Percentiles rank a stretch among this genome's conserved stretches.
phyloP scores from a whole-genome alignment of 2,888 invertebrate genomes.

The Tortricodes alternella region DNA sequence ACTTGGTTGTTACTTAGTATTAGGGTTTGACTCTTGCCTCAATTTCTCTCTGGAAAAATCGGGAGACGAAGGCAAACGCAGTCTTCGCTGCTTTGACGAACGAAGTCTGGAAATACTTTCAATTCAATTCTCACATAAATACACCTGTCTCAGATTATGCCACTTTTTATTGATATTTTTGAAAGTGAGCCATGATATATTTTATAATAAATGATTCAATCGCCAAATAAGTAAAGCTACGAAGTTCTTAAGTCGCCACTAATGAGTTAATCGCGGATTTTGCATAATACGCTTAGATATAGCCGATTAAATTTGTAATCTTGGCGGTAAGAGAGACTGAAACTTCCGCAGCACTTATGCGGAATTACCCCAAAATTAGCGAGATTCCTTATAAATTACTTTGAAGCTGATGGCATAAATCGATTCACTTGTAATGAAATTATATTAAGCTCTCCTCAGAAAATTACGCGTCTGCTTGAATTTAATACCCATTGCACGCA shows the following conservation, averaged over 20 bases:
- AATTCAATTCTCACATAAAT: too few relatives aligned
- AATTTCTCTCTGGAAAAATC: too few relatives aligned
- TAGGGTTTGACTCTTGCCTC: too few relatives aligned
- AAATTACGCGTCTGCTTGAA: constrained; percentile 37
- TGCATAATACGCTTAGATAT: constrained; percentile 5
- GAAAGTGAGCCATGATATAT: too few relatives aligned
- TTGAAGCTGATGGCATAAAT: constrained; percentile 38
- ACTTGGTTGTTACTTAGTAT: too few relatives aligned
- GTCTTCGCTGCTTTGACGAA: too few relatives aligned
- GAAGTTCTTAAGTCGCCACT: neutral
- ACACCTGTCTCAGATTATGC: too few relatives aligned
- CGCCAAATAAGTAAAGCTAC: neutral
- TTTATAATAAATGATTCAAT: neutral
- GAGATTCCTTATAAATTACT: constrained; percentile 36
- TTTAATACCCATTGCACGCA: constrained; percentile 38
- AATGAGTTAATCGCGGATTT: neutral
- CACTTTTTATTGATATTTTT: too few relatives aligned
- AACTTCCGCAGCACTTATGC: constrained; percentile 20
- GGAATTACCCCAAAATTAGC: constrained; percentile 26
- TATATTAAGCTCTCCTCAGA: constrained; percentile 37
- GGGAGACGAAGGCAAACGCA: too few relatives aligned
- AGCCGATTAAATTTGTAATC: constrained; percentile 14
- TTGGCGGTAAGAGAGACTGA: constrained; percentile 11
- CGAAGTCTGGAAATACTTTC: too few relatives aligned
- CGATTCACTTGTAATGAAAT: constrained; percentile 43